Percentiles rank a stretch among this genome's conserved stretches.
Evolutionary conservation across 2,113 vertebrate species (phyloP).

Genomic region (Tragelaphus buxtoni): DNA sequence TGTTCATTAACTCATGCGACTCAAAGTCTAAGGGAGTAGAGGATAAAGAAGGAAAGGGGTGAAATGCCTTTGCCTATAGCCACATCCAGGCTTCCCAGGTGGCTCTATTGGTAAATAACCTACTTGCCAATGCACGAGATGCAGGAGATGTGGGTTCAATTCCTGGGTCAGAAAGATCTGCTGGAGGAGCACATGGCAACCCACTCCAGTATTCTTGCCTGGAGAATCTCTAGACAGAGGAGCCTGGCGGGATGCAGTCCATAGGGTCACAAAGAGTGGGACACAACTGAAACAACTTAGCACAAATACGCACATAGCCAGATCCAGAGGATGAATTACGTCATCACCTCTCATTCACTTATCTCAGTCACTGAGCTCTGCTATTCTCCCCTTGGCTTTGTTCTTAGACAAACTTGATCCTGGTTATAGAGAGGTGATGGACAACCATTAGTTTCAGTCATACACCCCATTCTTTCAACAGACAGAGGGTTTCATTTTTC

Average conservation of each 20-base stretch:
- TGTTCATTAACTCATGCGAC: neutral
- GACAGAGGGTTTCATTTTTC: neutral
- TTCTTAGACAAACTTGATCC: neutral
- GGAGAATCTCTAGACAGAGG: neutral
- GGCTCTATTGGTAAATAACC: neutral
- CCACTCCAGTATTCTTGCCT: neutral
- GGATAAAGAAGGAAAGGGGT: neutral
- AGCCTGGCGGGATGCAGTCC: neutral
- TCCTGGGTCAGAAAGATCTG: neutral
- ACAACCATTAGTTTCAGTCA: neutral
- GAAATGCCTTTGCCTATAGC: neutral
- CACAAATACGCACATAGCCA: neutral
- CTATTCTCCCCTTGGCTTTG: neutral
- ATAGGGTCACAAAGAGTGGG: neutral
- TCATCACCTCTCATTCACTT: neutral
- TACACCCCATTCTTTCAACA: neutral
- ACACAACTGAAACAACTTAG: neutral
- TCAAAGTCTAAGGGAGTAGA: neutral
- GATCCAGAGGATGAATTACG: neutral
- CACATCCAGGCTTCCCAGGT: neutral
- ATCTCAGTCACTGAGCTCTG: neutral
- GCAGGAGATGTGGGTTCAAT: neutral
- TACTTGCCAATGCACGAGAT: neutral
- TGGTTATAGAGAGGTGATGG: neutral
- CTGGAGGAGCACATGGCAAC: neutral